phyloP scores from a whole-genome alignment of 1,140 invertebrate species.

The Pogonomyrmex barbatus region DNA sequence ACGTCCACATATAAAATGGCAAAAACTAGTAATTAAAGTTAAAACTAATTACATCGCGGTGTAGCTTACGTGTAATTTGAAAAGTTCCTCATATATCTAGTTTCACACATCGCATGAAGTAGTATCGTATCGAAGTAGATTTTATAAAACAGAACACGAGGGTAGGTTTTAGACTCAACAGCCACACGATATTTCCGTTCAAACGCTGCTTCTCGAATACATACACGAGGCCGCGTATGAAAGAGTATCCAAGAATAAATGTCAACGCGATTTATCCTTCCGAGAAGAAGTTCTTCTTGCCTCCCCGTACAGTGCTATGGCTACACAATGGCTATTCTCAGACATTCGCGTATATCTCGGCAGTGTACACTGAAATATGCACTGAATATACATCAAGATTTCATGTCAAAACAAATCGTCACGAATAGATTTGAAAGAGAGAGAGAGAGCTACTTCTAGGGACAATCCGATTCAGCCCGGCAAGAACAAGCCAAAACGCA shows the following conservation, averaged over 20 bases:
- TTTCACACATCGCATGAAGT: too few species aligned
- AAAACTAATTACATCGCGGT: neutral
- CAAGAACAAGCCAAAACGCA: neutral
- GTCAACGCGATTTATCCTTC: slow-evolving; percentile 61
- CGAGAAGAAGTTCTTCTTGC: slow-evolving; percentile 23
- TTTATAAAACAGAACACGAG: slow-evolving; percentile 11
- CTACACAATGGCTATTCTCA: slow-evolving; percentile 50
- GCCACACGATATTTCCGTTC: slow-evolving; percentile 41
- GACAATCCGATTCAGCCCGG: neutral
- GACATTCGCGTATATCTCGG: neutral
- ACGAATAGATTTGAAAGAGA: slow-evolving; percentile 5
- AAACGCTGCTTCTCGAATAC: slow-evolving; percentile 24
- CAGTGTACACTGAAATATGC: neutral
- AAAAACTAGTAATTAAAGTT: too few species aligned
- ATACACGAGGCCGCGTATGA: slow-evolving; percentile 9
- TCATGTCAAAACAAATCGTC: slow-evolving; percentile 24
- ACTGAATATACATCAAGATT: slow-evolving; percentile 14
- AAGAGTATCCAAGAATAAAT: slow-evolving; percentile 30
- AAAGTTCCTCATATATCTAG: neutral
- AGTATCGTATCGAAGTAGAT: neutral
- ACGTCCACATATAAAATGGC: neutral
- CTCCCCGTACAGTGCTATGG: neutral
- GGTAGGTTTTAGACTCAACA: slow-evolving; percentile 23
- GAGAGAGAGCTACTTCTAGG: neutral
- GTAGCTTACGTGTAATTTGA: neutral